A percentile compares a stretch with the other conserved stretches of the same genome.
phyloP scores from a whole-genome alignment of 2,797 vertebrate genomes.

The Silurus aristotelis region DNA sequence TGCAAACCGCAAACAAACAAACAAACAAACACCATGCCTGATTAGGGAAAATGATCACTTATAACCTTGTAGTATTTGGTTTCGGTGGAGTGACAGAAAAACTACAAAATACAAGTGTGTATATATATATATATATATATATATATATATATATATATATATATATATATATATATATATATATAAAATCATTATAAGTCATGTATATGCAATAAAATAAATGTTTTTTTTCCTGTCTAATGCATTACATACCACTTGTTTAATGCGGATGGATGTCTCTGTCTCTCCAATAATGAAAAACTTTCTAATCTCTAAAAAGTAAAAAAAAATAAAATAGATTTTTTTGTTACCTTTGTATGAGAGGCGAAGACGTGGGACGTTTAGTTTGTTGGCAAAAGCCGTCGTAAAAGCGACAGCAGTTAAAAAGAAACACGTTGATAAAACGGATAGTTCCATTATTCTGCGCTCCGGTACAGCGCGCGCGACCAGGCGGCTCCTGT shows the following conservation, averaged over 20 bases:
- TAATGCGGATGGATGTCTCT: not conserved
- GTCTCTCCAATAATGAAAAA: not conserved
- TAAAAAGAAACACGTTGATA: constrained; percentile 51
- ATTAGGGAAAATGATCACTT: not conserved
- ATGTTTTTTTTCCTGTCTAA: not conserved
- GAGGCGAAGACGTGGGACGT: constrained; percentile 76
- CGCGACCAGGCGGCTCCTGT: not conserved
- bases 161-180: too few species aligned
- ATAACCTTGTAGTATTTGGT: too few species aligned
- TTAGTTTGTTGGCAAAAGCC: constrained; percentile 65
- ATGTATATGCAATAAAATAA: not conserved
- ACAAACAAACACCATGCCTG: not conserved
- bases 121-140: too few species aligned
- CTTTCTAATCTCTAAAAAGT: not conserved
- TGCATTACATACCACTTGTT: not conserved
- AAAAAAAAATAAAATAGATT: not conserved
- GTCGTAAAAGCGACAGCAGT: constrained; percentile 57
- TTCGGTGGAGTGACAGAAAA: too few species aligned
- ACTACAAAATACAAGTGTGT: too few species aligned
- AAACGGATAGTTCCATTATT: constrained; percentile 66
- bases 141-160: too few species aligned
- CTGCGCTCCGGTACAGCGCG: not conserved
- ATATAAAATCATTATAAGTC: not conserved
- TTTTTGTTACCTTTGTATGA: constrained; percentile 75
- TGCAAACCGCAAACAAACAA: not conserved